Evolutionary conservation across 2,113 vertebrate species (phyloP).

Genomic region (Nyctibius bracteatus): DNA sequence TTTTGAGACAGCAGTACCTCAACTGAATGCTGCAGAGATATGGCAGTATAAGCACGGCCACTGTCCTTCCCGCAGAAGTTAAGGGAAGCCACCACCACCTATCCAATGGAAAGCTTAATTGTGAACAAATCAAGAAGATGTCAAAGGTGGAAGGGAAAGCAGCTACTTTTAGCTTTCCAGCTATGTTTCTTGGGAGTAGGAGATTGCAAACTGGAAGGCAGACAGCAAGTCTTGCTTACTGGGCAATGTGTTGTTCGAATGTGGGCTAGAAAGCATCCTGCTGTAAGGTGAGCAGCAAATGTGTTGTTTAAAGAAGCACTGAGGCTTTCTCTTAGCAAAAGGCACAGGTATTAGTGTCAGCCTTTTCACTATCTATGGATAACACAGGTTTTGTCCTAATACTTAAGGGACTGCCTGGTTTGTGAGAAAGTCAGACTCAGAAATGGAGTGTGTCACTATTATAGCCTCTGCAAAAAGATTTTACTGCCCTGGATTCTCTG

Average conservation of each 20-base stretch:
- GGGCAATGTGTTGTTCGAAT: not conserved
- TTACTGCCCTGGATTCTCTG: not conserved
- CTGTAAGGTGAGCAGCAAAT: not conserved
- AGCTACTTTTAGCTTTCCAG: not conserved
- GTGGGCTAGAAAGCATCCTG: not conserved
- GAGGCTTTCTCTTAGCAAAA: not conserved
- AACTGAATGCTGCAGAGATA: not conserved
- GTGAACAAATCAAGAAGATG: not conserved
- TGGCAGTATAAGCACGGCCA: not conserved
- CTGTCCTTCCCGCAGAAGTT: not conserved
- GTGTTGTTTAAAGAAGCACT: not conserved
- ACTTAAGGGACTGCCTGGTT: not conserved
- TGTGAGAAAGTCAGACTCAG: not conserved
- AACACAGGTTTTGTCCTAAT: not conserved
- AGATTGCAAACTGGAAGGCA: not conserved
- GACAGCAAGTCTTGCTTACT: not conserved
- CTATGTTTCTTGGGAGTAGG: not conserved
- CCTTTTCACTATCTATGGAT: not conserved
- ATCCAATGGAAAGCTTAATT: not conserved
- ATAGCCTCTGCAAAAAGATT: not conserved
- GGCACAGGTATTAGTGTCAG: not conserved
- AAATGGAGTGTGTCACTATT: not conserved
- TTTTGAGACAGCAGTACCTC: not conserved
- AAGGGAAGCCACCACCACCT: not conserved
- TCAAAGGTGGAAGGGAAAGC: not conserved